phyloP scores from a whole-genome alignment of 2,113 vertebrate genomes.

The Indicator maculatus region DNA sequence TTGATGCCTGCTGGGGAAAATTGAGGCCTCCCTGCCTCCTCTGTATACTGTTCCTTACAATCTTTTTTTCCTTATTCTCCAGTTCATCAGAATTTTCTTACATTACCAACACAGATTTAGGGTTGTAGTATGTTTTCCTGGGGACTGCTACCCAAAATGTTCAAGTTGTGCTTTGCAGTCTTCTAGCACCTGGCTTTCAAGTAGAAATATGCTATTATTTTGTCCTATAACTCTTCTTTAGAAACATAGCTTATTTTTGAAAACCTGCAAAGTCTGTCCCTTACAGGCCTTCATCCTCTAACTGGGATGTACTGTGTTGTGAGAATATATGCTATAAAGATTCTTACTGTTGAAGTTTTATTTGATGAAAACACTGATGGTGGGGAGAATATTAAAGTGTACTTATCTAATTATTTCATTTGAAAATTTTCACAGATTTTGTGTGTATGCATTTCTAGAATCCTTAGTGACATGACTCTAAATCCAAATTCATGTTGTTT shows the following conservation, averaged over 20 bases:
- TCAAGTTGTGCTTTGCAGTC: not conserved
- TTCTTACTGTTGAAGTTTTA: not conserved
- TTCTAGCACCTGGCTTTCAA: not conserved
- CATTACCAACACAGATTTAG: not conserved
- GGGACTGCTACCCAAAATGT: not conserved
- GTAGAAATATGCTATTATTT: not conserved
- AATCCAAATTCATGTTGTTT: not conserved
- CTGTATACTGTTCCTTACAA: not conserved
- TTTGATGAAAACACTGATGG: not conserved
- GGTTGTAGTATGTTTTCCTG: not conserved
- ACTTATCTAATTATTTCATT: not conserved
- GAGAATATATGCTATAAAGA: not conserved
- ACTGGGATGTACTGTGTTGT: not conserved
- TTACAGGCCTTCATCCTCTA: accelerated
- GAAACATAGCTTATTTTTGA: not conserved
- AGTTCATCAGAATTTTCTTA: not conserved
- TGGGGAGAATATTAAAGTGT: not conserved
- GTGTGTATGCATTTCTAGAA: not conserved
- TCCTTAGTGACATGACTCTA: not conserved
- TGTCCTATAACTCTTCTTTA: not conserved
- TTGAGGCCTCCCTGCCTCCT: not conserved
- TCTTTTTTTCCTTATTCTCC: not conserved
- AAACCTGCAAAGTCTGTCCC: not conserved
- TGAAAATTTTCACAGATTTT: not conserved
- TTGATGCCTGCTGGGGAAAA: not conserved